Conservation (phyloP, 2,113 vertebrate genomes). For the Pseudopodoces humilis region DNA sequence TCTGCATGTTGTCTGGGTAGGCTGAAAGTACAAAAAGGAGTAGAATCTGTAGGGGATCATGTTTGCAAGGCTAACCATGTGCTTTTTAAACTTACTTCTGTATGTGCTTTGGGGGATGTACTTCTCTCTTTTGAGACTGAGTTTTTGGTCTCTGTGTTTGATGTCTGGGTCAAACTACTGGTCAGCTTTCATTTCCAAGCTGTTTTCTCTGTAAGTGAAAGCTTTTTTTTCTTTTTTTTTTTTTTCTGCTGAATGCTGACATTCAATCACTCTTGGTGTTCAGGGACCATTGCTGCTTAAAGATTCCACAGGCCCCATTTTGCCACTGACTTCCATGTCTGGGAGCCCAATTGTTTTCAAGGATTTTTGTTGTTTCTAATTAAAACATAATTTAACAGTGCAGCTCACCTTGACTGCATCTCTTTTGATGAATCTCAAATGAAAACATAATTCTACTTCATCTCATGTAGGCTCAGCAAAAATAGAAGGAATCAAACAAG, state of each 20-base stretch:
- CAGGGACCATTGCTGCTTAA: background rate
- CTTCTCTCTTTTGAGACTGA: background rate
- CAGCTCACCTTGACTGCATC: background rate
- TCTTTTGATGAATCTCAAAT: background rate
- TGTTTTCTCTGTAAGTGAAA: background rate
- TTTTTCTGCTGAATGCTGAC: background rate
- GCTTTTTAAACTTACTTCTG: background rate
- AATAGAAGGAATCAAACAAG: background rate
- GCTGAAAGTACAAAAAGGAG: background rate
- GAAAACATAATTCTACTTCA: background rate
- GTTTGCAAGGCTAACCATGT: background rate
- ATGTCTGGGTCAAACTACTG: background rate
- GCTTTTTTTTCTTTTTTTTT: no score
- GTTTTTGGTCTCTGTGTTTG: background rate
- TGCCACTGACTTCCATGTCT: background rate
- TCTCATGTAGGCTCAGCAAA: background rate
- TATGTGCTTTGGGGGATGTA: rapidly evolving
- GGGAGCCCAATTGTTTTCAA: background rate
- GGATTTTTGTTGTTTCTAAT: background rate
- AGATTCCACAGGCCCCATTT: background rate
- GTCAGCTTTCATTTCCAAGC: background rate
- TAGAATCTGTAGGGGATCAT: background rate
- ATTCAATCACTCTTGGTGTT: background rate
- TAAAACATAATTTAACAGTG: background rate
- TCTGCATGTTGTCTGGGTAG: background rate